Evolutionary conservation across 2,113 vertebrate species (phyloP).

Genomic region (Caloenas nicobarica): DNA sequence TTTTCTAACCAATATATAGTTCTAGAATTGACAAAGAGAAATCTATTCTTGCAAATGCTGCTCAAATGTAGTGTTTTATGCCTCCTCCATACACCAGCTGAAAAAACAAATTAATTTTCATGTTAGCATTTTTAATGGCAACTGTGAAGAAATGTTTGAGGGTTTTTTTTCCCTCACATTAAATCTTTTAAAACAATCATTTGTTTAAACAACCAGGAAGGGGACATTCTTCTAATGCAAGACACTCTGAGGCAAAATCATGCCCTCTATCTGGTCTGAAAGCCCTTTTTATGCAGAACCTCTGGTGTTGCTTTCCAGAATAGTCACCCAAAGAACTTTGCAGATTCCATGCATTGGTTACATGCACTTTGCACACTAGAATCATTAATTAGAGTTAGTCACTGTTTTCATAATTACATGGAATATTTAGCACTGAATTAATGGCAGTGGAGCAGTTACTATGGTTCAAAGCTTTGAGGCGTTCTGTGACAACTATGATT

Average conservation of each 20-base stretch:
- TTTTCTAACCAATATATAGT: neutral
- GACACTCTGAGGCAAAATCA: neutral
- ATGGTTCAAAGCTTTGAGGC: neutral
- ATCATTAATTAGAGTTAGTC: neutral
- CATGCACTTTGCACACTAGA: neutral
- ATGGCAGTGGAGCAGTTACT: neutral
- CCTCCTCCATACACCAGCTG: neutral
- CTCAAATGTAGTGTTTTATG: neutral
- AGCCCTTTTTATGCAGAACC: accelerated
- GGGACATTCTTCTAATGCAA: neutral
- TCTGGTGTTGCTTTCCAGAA: neutral
- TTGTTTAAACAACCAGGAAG: neutral
- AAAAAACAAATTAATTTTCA: neutral
- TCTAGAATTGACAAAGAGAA: neutral
- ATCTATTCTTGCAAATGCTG: neutral
- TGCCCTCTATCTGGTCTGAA: neutral
- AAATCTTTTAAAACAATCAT: neutral
- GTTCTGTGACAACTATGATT: neutral
- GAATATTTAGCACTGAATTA: neutral
- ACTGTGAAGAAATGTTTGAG: neutral
- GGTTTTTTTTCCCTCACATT: neutral
- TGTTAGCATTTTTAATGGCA: neutral
- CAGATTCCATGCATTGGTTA: neutral
- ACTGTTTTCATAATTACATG: neutral
- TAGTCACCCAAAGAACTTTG: neutral